Conservation (phyloP, 2,888 invertebrate genomes). For the Nephrocerus scutellatus region DNA sequence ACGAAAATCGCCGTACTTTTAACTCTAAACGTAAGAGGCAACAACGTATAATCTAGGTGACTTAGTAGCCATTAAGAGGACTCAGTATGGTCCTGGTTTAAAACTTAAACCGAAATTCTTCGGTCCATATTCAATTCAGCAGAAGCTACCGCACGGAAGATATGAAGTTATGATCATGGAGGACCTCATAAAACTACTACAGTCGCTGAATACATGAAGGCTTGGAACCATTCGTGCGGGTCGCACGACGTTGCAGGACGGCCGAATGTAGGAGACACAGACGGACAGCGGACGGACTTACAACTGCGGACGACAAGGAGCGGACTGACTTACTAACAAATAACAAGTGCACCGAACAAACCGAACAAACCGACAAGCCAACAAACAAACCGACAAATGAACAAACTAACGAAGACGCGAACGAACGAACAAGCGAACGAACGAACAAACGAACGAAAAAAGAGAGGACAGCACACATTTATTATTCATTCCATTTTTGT, state of each 20-base stretch:
- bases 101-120: neutral
- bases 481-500: too few relatives aligned
- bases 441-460: too few relatives aligned
- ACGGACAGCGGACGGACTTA: too few relatives aligned
- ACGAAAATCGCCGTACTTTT: constrained; percentile 3
- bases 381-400: too few relatives aligned
- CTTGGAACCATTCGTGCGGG: constrained; percentile 9
- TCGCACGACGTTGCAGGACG: constrained; percentile 6
- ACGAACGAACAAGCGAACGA: too few relatives aligned
- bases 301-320: too few relatives aligned
- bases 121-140: neutral
- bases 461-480: too few relatives aligned
- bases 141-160: neutral
- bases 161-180: constrained; percentile 3
- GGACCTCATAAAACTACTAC: neutral
- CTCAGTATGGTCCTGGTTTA: constrained; percentile 1
- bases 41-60: constrained; percentile 5
- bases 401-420: too few relatives aligned
- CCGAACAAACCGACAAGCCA: too few relatives aligned
- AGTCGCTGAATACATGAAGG: constrained; percentile 1
- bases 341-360: too few relatives aligned
- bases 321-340: too few relatives aligned
- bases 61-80: constrained; percentile 5
- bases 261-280: constrained; percentile 8
- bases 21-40: neutral